phyloP scores from a whole-genome alignment of 2,113 vertebrate species.

The Himantopus leucocephalus region DNA sequence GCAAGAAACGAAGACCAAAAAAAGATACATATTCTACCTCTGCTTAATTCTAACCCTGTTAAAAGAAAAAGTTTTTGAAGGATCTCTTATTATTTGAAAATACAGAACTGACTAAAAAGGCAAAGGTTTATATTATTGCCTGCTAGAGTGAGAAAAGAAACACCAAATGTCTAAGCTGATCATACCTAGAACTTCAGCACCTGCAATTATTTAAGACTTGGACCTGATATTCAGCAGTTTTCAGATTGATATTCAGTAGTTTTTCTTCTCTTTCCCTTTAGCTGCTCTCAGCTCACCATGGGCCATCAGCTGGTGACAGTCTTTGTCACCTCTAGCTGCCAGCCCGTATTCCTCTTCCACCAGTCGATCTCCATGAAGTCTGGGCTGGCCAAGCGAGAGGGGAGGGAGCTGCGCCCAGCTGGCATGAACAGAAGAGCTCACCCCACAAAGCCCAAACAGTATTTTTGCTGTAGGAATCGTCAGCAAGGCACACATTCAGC shows the following conservation, averaged over 20 bases:
- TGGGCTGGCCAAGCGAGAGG: neutral
- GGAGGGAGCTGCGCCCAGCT: accelerated
- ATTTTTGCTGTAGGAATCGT: neutral
- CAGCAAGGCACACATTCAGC: neutral
- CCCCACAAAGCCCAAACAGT: neutral
- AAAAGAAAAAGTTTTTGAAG: neutral
- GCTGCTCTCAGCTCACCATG: neutral
- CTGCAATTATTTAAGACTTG: neutral
- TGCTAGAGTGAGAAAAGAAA: neutral
- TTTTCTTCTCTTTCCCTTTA: neutral
- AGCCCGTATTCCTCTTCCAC: neutral
- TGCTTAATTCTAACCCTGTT: neutral
- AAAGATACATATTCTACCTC: neutral
- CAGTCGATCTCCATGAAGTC: neutral
- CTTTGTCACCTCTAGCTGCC: neutral
- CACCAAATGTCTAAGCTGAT: neutral
- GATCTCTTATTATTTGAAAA: neutral
- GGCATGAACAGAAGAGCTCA: neutral
- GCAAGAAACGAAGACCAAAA: neutral
- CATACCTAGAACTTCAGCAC: neutral
- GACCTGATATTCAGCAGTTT: neutral
- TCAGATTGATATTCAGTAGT: neutral
- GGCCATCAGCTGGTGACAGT: neutral
- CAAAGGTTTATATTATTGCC: neutral
- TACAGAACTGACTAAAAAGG: neutral